These are phyloP conservation scores for Mesitornis unicolor DNA, from an alignment of 2,113 vertebrate species.

Conservation along the genomic window DNA sequence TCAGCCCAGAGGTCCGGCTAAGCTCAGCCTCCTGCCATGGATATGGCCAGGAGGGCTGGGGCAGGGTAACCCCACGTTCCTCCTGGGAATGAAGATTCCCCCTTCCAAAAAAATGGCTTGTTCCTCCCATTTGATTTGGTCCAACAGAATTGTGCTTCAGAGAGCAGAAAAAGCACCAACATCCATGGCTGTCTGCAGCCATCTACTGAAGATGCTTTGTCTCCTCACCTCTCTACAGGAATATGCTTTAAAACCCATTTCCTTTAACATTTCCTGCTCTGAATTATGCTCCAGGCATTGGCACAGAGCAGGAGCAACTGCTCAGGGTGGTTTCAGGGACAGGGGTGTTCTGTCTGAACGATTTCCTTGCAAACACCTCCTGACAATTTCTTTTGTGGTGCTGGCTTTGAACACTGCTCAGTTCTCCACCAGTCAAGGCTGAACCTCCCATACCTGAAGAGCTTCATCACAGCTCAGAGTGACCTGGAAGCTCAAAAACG, in stretches of 20 bases:
- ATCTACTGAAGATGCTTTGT: background rate
- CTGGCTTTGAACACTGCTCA: background rate
- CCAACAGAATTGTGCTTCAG: constrained; percentile 35
- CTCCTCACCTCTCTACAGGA: background rate
- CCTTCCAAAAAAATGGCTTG: background rate
- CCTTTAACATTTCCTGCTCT: background rate
- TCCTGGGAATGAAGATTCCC: background rate
- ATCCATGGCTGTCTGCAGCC: background rate
- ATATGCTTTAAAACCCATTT: background rate
- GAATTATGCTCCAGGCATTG: background rate
- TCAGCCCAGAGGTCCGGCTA: background rate
- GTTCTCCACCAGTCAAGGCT: background rate
- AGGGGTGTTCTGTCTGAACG: background rate
- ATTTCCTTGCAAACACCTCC: background rate
- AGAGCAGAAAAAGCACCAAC: background rate
- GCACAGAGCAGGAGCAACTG: background rate
- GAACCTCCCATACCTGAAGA: background rate
- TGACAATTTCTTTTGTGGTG: background rate
- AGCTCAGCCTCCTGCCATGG: background rate
- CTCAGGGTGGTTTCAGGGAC: background rate
- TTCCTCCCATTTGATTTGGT: background rate
- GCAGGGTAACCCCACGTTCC: background rate
- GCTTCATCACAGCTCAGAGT: background rate
- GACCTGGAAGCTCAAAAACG: background rate
- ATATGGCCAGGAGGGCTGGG: background rate